Conservation (phyloP, 1,140 invertebrate genomes). For the Rhyacophila brunnea region DNA sequence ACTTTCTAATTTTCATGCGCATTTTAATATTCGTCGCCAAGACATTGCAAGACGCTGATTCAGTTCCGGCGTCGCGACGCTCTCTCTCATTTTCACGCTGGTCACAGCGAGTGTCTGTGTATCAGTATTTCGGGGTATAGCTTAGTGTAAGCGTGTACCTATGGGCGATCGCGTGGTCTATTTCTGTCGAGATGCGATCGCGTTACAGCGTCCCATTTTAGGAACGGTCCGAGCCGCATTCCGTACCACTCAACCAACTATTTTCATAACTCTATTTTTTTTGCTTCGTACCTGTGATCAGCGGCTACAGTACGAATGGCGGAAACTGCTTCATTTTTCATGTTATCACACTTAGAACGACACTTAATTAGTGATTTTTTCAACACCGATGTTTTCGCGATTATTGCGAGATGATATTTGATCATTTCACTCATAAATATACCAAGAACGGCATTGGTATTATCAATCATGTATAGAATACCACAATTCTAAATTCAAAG, state of each 20-base stretch:
- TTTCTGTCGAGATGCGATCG: constrained; percentile 29
- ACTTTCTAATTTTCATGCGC: too few relatives aligned
- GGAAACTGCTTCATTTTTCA: background rate
- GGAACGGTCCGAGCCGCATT: background rate
- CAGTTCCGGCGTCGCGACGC: background rate
- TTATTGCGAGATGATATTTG: too few relatives aligned
- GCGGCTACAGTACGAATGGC: background rate
- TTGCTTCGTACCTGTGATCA: constrained; percentile 12
- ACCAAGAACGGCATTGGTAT: too few relatives aligned
- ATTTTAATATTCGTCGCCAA: too few relatives aligned
- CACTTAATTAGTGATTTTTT: too few relatives aligned
- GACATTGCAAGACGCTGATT: background rate
- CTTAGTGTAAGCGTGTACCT: background rate
- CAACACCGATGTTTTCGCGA: too few relatives aligned
- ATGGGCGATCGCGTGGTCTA: constrained; percentile 11
- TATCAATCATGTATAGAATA: too few relatives aligned
- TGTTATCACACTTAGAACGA: too few relatives aligned
- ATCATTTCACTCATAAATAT: too few relatives aligned
- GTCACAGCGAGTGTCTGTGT: background rate
- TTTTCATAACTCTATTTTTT: constrained; percentile 24
- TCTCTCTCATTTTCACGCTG: too few relatives aligned
- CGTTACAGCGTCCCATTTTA: constrained; percentile 33
- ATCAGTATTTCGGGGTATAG: background rate
- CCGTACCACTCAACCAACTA: constrained; percentile 3
- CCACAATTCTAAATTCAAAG: too few relatives aligned